These are phyloP conservation scores for Listronotus bonariensis DNA, from an alignment of 1,140 invertebrate species.

Conservation along the genomic window DNA sequence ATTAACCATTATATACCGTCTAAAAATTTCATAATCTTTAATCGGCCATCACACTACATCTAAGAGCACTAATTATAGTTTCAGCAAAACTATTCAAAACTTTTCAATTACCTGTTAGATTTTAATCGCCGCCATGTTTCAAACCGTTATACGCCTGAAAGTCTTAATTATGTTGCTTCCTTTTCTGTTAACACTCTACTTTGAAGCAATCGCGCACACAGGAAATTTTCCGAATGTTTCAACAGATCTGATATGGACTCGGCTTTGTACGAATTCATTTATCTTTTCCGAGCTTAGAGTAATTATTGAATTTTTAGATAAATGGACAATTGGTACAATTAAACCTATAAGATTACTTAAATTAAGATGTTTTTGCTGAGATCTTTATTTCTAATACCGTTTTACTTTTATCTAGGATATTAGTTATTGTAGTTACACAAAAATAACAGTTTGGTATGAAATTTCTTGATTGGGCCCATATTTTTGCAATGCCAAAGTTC, in stretches of 20 bases:
- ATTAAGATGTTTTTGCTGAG: not conserved
- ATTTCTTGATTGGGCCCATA: too few relatives aligned
- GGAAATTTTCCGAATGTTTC: slow-evolving; percentile 16
- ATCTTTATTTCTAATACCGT: not conserved
- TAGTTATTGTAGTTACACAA: too few relatives aligned
- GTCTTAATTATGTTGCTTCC: slow-evolving; percentile 25
- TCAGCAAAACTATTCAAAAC: slow-evolving; percentile 30
- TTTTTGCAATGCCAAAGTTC: too few relatives aligned
- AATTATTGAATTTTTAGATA: slow-evolving; percentile 19
- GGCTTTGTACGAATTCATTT: slow-evolving; percentile 1
- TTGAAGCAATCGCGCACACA: not conserved
- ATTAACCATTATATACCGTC: too few relatives aligned
- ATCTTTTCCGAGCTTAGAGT: slow-evolving; percentile 4
- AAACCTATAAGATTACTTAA: slow-evolving; percentile 13
- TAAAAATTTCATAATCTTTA: slow-evolving; percentile 30
- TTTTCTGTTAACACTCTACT: slow-evolving; percentile 15
- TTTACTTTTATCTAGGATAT: too few relatives aligned
- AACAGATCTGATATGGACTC: slow-evolving; percentile 9
- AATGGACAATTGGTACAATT: slow-evolving; percentile 8
- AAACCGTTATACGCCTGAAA: slow-evolving; percentile 23
- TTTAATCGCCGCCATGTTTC: slow-evolving; percentile 25
- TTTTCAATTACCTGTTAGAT: slow-evolving; percentile 36
- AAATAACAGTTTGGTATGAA: too few relatives aligned
- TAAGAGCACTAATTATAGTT: slow-evolving; percentile 28
- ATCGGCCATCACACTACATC: slow-evolving; percentile 18